Conservation (phyloP, 2,888 invertebrate genomes). For the Coronaproctus castanopsis region DNA sequence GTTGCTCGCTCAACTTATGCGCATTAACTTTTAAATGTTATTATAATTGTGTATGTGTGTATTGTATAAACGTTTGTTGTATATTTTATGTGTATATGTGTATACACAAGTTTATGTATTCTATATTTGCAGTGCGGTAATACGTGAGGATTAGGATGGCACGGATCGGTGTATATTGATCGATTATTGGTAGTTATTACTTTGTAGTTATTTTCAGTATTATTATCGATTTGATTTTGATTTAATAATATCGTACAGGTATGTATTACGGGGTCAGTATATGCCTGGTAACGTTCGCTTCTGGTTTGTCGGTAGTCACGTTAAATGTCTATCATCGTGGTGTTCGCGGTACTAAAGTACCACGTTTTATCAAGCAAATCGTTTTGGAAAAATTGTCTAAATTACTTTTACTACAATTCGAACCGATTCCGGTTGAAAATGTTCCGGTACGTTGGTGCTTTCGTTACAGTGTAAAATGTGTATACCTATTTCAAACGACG, state of each 20-base stretch:
- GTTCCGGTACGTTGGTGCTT: slow-evolving; percentile 27
- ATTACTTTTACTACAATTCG: slow-evolving; percentile 47
- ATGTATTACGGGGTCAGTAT: slow-evolving; percentile 65
- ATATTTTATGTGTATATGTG: too few species aligned
- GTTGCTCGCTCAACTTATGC: too few species aligned
- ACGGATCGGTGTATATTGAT: too few species aligned
- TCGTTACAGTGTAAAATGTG: too few species aligned
- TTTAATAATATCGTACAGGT: slow-evolving; percentile 34
- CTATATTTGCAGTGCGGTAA: too few species aligned
- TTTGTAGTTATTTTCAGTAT: background rate
- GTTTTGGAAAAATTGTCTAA: slow-evolving; percentile 54
- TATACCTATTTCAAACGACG: too few species aligned
- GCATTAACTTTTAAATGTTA: too few species aligned
- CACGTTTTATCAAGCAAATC: slow-evolving; percentile 43
- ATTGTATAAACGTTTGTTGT: too few species aligned
- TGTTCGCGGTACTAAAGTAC: slow-evolving; percentile 57
- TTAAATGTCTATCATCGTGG: slow-evolving; percentile 71
- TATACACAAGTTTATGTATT: too few species aligned
- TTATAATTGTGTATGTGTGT: background rate
- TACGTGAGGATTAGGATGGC: too few species aligned
- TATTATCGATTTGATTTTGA: background rate
- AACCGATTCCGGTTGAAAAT: background rate
- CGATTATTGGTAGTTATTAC: too few species aligned
- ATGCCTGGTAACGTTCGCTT: slow-evolving; percentile 58
- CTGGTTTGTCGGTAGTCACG: slow-evolving; percentile 61